phyloP scores from a whole-genome alignment of 2,888 invertebrate species.

The Theretra japonica region DNA sequence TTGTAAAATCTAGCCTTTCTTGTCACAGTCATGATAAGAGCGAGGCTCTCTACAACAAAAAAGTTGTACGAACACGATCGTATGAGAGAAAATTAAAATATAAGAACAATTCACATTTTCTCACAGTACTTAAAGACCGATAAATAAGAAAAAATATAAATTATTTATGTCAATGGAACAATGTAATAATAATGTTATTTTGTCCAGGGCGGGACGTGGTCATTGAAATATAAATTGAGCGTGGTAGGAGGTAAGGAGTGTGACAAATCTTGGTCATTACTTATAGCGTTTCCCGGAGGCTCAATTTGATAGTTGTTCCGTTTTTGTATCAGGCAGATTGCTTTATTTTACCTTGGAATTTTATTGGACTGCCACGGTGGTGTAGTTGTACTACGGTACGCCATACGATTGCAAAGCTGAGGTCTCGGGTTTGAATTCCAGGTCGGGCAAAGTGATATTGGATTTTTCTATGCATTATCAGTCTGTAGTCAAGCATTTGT shows the following conservation, averaged over 20 bases:
- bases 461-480: too few relatives aligned
- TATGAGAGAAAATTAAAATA: background rate
- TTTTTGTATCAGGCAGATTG: background rate
- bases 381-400: too few relatives aligned
- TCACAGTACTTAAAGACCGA: background rate
- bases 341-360: background rate
- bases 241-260: slow-evolving; percentile 49
- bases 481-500: too few relatives aligned
- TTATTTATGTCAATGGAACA: slow-evolving; percentile 17
- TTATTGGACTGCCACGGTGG: background rate
- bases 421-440: too few relatives aligned
- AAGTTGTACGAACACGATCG: too few relatives aligned
- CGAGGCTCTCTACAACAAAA: too few relatives aligned
- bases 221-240: slow-evolving; percentile 55
- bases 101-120: background rate
- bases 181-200: slow-evolving; percentile 26
- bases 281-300: slow-evolving; percentile 48
- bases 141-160: slow-evolving; percentile 5
- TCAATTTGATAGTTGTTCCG: slow-evolving; percentile 51
- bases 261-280: slow-evolving; percentile 60
- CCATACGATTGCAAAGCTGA: too few relatives aligned
- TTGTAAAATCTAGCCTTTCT: too few relatives aligned
- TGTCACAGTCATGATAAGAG: too few relatives aligned
- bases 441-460: too few relatives aligned
- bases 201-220: slow-evolving; percentile 41